Conservation (phyloP, 2,888 invertebrate species). For the Neoscelio sp. region DNA sequence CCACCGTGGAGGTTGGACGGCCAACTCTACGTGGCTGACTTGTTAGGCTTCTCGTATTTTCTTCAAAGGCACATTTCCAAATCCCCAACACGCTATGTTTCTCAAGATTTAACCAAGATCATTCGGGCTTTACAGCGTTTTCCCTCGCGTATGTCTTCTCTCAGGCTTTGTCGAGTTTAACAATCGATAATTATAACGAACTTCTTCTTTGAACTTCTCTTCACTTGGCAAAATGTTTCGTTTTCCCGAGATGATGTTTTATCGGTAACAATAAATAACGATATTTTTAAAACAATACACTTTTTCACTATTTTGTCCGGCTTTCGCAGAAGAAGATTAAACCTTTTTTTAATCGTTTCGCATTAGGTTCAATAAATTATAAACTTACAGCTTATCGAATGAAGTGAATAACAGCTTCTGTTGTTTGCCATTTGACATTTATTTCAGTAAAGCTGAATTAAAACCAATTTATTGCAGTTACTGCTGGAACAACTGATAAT, state of each 20-base stretch:
- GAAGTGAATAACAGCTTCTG: too few species aligned
- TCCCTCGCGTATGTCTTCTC: slow-evolving; percentile 34
- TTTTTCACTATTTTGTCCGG: too few species aligned
- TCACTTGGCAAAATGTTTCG: slow-evolving; percentile 20
- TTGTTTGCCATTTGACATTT: too few species aligned
- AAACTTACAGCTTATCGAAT: too few species aligned
- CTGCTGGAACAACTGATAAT: too few species aligned
- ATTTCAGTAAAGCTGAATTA: too few species aligned
- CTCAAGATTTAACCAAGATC: slow-evolving; percentile 61
- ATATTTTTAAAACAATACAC: too few species aligned
- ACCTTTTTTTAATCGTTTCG: too few species aligned
- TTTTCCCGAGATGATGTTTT: too few species aligned
- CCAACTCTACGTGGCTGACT: slow-evolving; percentile 67
- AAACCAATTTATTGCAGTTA: too few species aligned
- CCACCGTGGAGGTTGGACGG: slow-evolving; percentile 68
- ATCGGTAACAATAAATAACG: not conserved
- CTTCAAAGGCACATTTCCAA: slow-evolving; percentile 79
- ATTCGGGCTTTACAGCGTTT: slow-evolving; percentile 43
- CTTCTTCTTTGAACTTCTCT: slow-evolving; percentile 28
- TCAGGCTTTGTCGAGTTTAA: slow-evolving; percentile 41
- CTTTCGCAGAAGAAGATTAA: too few species aligned
- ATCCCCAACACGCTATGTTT: slow-evolving; percentile 72
- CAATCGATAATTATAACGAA: slow-evolving; percentile 50
- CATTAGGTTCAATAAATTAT: too few species aligned
- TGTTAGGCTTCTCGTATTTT: slow-evolving; percentile 77